These are phyloP conservation scores for Drosophila pseudoobscura DNA, from an alignment of 1,140 invertebrate species.

Conservation along the genomic window DNA sequence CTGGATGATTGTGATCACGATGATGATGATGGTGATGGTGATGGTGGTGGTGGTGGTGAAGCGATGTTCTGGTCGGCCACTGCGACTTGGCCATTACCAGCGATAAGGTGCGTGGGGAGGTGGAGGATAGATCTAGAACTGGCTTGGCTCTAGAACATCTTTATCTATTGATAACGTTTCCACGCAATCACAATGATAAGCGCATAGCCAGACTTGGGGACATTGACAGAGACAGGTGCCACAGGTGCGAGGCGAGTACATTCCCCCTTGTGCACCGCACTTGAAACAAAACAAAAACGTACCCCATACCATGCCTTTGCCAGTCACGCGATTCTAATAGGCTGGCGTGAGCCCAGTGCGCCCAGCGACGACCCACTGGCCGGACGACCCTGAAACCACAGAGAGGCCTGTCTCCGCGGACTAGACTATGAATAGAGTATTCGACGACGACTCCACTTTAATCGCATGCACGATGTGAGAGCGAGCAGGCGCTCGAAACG, in stretches of 20 bases:
- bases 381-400: slow-evolving; percentile 20
- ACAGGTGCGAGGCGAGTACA: slow-evolving; percentile 1
- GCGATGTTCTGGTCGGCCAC: slow-evolving; percentile 1
- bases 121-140: neutral
- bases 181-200: slow-evolving; percentile 36
- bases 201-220: slow-evolving; percentile 15
- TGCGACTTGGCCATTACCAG: slow-evolving; percentile 44
- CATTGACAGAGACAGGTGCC: slow-evolving; percentile 15
- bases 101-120: slow-evolving; percentile 3
- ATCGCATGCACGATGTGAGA: slow-evolving; percentile 1
- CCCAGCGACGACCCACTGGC: slow-evolving; percentile 23
- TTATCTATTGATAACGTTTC: slow-evolving; percentile 51
- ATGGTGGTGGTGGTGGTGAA: slow-evolving; percentile 18
- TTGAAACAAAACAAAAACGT: neutral
- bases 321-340: slow-evolving; percentile 46
- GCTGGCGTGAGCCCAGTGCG: slow-evolving; percentile 24
- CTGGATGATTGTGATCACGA: slow-evolving; percentile 1
- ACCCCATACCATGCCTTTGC: neutral
- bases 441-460: slow-evolving; percentile 10
- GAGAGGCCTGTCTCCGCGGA: too few relatives aligned
- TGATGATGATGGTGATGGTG: slow-evolving; percentile 6
- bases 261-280: neutral
- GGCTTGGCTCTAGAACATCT: slow-evolving; percentile 12
- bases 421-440: too few relatives aligned
- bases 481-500: slow-evolving; percentile 30